These are phyloP conservation scores for Characodon lateralis DNA, from an alignment of 2,797 vertebrate genomes.

Conservation along the genomic window DNA sequence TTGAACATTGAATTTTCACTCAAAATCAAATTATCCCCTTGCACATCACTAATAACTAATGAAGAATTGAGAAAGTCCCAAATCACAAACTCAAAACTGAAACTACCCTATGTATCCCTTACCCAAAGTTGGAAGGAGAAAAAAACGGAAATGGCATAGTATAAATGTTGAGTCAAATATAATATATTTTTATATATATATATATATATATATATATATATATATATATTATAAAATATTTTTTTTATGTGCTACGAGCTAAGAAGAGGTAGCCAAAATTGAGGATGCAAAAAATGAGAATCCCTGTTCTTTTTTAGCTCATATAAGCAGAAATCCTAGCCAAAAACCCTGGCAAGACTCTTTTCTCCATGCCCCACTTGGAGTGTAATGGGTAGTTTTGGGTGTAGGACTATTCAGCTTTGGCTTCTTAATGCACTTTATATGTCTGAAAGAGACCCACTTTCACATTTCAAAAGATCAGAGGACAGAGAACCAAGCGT, in stretches of 20 bases:
- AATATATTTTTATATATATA: no score
- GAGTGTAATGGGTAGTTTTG: conserved; percentile 71
- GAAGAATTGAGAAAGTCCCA: neutral
- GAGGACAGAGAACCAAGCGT: conserved; percentile 67
- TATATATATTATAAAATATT: no score
- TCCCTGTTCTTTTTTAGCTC: conserved; percentile 42
- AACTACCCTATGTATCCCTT: neutral
- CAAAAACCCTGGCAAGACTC: conserved; percentile 53
- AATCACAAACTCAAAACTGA: neutral
- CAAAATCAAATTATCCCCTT: neutral
- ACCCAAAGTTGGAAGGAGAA: neutral
- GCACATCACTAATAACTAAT: neutral
- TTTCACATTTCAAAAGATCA: conserved; percentile 74
- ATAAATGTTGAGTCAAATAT: conserved; percentile 16
- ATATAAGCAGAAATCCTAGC: conserved; percentile 32
- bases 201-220: no score
- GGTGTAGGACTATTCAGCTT: conserved; percentile 72
- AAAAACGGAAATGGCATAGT: neutral
- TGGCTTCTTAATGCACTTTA: conserved; percentile 70
- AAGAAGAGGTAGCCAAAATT: neutral
- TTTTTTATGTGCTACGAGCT: neutral
- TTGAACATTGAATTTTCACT: neutral
- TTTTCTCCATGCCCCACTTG: conserved; percentile 69
- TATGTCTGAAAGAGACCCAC: conserved; percentile 69
- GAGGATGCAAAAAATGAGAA: conserved; percentile 10